phyloP scores from a whole-genome alignment of 2,797 vertebrate species.

The Alfaro cultratus region DNA sequence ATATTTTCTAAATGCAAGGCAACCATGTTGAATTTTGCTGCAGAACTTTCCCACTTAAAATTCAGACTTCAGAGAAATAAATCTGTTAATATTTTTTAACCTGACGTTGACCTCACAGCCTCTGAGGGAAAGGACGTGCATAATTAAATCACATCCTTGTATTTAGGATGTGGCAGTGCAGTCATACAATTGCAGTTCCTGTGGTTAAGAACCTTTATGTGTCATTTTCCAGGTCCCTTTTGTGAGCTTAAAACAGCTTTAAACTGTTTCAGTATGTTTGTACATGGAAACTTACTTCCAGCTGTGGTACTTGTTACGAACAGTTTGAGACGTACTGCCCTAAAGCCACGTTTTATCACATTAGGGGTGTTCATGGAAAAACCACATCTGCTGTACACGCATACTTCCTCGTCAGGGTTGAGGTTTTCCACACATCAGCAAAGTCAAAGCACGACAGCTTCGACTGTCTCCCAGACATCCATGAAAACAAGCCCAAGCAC shows the following conservation, averaged over 20 bases:
- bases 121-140: neutral
- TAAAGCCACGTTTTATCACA: constrained; percentile 33
- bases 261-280: neutral
- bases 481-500: constrained; percentile 38
- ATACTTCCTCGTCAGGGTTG: constrained; percentile 81
- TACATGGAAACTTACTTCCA: neutral
- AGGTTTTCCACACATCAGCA: constrained; percentile 79
- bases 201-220: neutral
- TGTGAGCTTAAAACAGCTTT: neutral
- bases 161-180: too few relatives aligned
- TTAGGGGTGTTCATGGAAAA: constrained; percentile 98
- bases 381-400: constrained; percentile 88
- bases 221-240: neutral
- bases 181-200: neutral
- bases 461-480: constrained; percentile 32
- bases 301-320: neutral
- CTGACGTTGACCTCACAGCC: neutral
- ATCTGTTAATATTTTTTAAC: neutral
- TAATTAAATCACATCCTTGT: neutral
- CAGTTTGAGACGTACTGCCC: neutral
- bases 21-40: neutral
- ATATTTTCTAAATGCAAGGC: neutral
- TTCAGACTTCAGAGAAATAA: neutral
- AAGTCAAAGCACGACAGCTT: constrained; percentile 19
- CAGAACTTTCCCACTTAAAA: neutral